Evolutionary conservation across 2,797 vertebrate species (phyloP), one percentile per base, ranked within the genome.

Genomic region (Sorex maritimensis): DNA sequence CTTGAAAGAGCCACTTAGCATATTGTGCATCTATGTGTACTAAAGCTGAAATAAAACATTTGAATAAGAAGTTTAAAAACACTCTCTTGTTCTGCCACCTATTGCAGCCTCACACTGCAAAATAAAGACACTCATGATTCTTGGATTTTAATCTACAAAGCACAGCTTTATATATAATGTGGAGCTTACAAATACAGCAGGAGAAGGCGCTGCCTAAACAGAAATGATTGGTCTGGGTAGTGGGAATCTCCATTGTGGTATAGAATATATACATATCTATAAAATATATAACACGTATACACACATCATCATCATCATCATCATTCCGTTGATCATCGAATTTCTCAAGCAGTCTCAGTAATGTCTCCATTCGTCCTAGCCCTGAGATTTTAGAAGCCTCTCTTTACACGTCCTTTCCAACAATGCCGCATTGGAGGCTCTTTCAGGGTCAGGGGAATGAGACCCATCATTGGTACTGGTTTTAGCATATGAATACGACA

Each of bases 131-230:
- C 28, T 75, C 92, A 11, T 87, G 46, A 88, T 74, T 44, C 30
- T 26, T 79, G 28, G 0, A 6, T 94, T 95, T 93, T 95, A 95
- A 67, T 97, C 75, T 65, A 63, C 90, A 5, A 72, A 84, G 80
- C 19, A 14, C 34, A 87, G 23, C 67, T 87, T 85, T 91, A 21
- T 80, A 96, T 94, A 92, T 93, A 94, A 94, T 80, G 11, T 83
- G 38, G 44, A 81, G 61, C 15, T 93, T 95, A 85, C 19, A 85
- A 86, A 49, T 44, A 87, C 26, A 94, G 68, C 13, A 90, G 34
- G 15, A 85, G 34, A 95, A 96, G 55, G 3, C 23, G 94, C 21
- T 92, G 6, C 44, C 94, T 73, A 84, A 80, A 72, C n/a, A 61
- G 80, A 17, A 52, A 95, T 81, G 26, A 38, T 69, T 63, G 80